Conservation (phyloP, 2,113 vertebrate species). For the Entelurus aequoreus region DNA sequence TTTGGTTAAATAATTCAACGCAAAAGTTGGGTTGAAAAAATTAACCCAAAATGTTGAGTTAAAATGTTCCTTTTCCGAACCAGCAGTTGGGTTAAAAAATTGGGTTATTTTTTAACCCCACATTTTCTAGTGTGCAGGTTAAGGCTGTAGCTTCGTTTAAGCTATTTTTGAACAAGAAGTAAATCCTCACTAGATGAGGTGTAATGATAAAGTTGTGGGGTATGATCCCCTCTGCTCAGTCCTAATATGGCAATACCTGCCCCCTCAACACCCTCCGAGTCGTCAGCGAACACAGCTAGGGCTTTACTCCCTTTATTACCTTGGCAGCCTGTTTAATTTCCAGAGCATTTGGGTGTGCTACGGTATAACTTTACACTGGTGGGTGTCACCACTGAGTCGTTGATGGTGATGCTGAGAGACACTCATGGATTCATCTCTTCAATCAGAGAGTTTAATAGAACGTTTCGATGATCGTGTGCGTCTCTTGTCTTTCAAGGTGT, state of each 20-base stretch:
- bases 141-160: conserved; percentile 5
- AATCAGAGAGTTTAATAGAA: conserved; percentile 14
- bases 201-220: conserved; percentile 35
- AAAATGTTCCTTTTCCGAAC: too few relatives aligned
- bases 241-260: conserved; percentile 48
- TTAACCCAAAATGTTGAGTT: too few relatives aligned
- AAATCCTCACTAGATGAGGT: conserved; percentile 37
- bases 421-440: conserved; percentile 50
- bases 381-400: conserved; percentile 62
- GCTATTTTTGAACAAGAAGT: conserved; percentile 23
- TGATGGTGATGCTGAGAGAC: conserved; percentile 67
- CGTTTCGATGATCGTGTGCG: not conserved
- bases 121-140: not conserved
- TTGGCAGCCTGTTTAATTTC: conserved; percentile 60
- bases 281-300: conserved; percentile 25
- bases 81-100: too few relatives aligned
- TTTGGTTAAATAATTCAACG: too few relatives aligned
- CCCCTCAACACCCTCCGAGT: conserved; percentile 16
- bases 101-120: not conserved
- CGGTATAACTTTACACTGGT: conserved; percentile 37
- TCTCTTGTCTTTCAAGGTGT: not conserved
- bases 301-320: conserved; percentile 65
- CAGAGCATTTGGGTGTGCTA: conserved; percentile 62
- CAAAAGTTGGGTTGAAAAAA: too few relatives aligned
- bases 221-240: conserved; percentile 30